Conservation (phyloP, 2,888 invertebrate genomes). For the Rhyacophila evoluta region DNA sequence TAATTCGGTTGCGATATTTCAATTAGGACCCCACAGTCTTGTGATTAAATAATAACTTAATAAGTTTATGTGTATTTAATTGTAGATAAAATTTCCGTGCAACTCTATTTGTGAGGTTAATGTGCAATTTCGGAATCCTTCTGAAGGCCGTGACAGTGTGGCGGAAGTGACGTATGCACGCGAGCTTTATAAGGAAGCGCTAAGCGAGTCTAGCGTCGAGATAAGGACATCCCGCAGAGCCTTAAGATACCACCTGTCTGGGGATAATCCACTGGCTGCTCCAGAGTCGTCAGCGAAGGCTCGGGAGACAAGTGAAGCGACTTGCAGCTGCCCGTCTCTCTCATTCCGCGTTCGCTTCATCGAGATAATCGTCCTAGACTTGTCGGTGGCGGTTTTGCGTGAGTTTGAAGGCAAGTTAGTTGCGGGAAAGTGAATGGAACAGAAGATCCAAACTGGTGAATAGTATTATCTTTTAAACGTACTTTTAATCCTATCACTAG, state of each 20-base stretch:
- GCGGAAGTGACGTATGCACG: neutral
- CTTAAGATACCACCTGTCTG: neutral
- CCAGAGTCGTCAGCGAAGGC: neutral
- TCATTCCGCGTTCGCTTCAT: neutral
- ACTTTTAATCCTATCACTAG: no score
- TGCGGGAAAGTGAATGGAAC: neutral
- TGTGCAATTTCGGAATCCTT: no score
- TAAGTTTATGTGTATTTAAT: no score
- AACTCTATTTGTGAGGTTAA: no score
- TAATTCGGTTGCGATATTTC: no score
- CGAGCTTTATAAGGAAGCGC: neutral
- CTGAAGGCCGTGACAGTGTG: neutral
- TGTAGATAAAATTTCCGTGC: no score
- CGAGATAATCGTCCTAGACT: neutral
- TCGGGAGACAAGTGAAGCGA: neutral
- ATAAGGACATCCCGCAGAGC: slow-evolving; percentile 14
- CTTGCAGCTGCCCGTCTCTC: neutral
- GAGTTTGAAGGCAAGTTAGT: neutral
- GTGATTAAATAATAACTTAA: no score
- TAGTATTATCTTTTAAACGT: no score
- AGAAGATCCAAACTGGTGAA: no score
- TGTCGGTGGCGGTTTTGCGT: neutral
- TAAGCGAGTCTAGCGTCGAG: neutral
- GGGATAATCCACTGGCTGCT: neutral
- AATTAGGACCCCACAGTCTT: no score